A percentile compares a stretch with the other conserved stretches of the same genome.
Evolutionary conservation across 2,797 vertebrate species (phyloP).

Genomic region (Muraenolepis orangiensis): DNA sequence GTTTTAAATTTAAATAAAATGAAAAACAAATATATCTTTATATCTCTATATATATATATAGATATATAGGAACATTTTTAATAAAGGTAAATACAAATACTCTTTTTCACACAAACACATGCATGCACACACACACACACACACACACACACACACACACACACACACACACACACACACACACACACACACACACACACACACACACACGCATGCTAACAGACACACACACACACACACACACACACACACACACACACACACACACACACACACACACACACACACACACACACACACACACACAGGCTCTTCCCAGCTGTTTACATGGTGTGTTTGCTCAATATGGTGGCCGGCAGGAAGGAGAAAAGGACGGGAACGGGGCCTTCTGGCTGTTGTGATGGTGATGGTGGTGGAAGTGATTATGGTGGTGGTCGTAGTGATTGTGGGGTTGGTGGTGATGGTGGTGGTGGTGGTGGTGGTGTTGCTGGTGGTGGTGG

Average conservation of each 20-base stretch:
- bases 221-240: background rate
- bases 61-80: background rate
- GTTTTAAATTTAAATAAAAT: background rate
- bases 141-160: background rate
- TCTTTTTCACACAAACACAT: slow-evolving; percentile 13
- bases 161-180: background rate
- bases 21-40: background rate
- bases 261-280: slow-evolving; percentile 1
- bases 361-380: slow-evolving; percentile 14
- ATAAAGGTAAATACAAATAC: no score
- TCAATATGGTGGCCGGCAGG: slow-evolving; percentile 60
- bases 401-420: slow-evolving; percentile 33
- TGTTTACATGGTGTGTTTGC: slow-evolving; percentile 69
- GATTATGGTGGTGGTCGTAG: background rate
- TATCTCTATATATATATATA: no score
- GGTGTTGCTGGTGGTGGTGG: no score
- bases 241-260: background rate
- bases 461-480: no score
- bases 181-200: background rate
- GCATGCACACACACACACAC: background rate
- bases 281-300: slow-evolving; percentile 25
- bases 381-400: slow-evolving; percentile 30
- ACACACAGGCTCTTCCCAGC: slow-evolving; percentile 43
- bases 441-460: no score
- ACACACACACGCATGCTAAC: background rate